These are phyloP conservation scores for Buteo buteo DNA, from an alignment of 2,113 vertebrate species.

Conservation along the genomic window DNA sequence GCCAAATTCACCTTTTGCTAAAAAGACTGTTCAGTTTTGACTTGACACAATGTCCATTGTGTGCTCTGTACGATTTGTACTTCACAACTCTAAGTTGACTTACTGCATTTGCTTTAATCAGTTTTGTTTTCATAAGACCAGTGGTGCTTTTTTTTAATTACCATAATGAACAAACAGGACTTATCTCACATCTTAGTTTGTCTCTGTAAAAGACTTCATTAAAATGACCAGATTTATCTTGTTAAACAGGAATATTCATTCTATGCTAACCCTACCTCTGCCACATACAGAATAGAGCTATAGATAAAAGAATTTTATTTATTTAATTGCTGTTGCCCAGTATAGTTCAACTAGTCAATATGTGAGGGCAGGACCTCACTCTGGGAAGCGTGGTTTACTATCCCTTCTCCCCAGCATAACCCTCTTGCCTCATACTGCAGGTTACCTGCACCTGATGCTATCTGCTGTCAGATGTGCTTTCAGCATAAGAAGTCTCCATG, in stretches of 20 bases:
- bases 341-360: background rate
- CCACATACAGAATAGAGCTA: background rate
- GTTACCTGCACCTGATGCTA: background rate
- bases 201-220: constrained; percentile 48
- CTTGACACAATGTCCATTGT: background rate
- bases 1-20: constrained; percentile 3
- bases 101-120: constrained; percentile 53
- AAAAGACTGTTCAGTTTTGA: background rate
- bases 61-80: background rate
- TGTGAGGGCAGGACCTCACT: background rate
- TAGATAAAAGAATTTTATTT: background rate
- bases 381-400: background rate
- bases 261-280: background rate
- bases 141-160: constrained; percentile 58
- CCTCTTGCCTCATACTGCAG: background rate
- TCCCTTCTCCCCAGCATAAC: background rate
- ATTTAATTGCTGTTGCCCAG: background rate
- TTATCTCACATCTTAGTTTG: constrained; percentile 46
- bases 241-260: constrained; percentile 22
- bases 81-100: constrained; percentile 6
- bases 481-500: background rate
- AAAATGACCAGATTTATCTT: constrained; percentile 57
- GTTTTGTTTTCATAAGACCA: constrained; percentile 52
- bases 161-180: constrained; percentile 58
- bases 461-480: background rate